Percentiles rank a stretch among this genome's conserved stretches.
Conservation (phyloP, 1,140 invertebrate species). For the Caenorhabditis tropicalis region DNA sequence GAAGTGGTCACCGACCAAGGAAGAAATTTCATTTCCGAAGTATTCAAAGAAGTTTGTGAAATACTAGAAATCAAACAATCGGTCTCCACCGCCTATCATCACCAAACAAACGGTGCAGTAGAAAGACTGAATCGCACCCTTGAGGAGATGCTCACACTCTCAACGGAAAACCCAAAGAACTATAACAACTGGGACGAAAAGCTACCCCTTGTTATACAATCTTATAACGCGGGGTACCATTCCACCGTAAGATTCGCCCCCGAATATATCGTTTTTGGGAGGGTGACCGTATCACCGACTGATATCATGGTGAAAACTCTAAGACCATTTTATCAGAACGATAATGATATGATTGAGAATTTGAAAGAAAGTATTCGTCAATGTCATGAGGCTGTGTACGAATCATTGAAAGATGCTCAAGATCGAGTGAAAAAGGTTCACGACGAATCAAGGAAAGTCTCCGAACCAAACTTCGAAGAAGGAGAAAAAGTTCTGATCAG, state of each 20-base stretch:
- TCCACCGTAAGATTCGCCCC: background rate
- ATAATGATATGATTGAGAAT: background rate
- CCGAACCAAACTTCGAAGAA: background rate
- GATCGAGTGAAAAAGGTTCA: background rate
- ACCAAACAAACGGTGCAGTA: background rate
- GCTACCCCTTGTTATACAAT: background rate
- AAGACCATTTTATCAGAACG: background rate
- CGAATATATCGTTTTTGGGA: background rate
- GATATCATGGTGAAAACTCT: background rate
- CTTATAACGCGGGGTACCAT: background rate
- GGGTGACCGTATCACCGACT: background rate
- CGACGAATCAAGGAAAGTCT: background rate
- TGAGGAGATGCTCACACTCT: background rate
- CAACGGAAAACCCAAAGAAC: background rate
- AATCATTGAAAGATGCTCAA: background rate
- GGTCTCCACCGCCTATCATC: background rate
- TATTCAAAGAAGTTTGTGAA: background rate
- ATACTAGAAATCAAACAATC: background rate
- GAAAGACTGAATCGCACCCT: background rate
- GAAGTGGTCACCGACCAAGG: background rate
- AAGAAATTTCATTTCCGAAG: background rate
- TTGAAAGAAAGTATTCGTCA: background rate
- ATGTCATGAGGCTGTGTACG: background rate
- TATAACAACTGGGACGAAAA: background rate
- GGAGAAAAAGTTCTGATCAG: background rate